phyloP scores from a whole-genome alignment of 2,113 vertebrate species.

The Panurus biarmicus region DNA sequence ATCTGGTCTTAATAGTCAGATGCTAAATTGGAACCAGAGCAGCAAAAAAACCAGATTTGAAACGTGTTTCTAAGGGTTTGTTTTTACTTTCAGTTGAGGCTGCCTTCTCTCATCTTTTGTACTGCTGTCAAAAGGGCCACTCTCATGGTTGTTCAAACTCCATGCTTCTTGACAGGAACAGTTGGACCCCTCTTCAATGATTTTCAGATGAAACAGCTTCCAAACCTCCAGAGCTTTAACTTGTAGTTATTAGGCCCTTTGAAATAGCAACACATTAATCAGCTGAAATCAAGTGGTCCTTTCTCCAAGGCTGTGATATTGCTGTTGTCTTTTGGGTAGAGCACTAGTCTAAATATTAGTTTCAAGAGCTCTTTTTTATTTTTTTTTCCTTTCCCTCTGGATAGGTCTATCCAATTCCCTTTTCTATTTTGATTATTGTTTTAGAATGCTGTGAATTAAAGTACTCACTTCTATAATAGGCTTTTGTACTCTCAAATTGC shows the following conservation, averaged over 20 bases:
- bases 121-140: conserved; percentile 49
- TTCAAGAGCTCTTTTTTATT: not conserved
- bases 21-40: conserved; percentile 47
- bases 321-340: conserved; percentile 9
- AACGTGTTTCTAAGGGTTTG: conserved; percentile 50
- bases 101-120: conserved; percentile 56
- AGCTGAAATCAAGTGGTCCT: conserved; percentile 38
- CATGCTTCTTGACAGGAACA: conserved; percentile 59
- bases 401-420: not conserved
- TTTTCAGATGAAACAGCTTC: conserved; percentile 48
- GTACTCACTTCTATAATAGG: not conserved
- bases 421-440: conserved; percentile 15
- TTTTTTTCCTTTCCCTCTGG: not conserved
- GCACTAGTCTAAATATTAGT: conserved; percentile 1
- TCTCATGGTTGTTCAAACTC: conserved; percentile 51
- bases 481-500: not conserved
- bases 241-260: conserved; percentile 47
- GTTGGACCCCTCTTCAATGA: conserved; percentile 45
- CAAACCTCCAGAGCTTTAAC: conserved; percentile 41
- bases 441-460: conserved; percentile 3
- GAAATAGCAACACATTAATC: conserved; percentile 57
- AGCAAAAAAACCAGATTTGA: conserved; percentile 39
- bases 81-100: conserved; percentile 53
- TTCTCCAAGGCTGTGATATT: conserved; percentile 16
- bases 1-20: conserved; percentile 55